Conservation (phyloP, 2,113 vertebrate genomes). For the Chaetops frenatus region DNA sequence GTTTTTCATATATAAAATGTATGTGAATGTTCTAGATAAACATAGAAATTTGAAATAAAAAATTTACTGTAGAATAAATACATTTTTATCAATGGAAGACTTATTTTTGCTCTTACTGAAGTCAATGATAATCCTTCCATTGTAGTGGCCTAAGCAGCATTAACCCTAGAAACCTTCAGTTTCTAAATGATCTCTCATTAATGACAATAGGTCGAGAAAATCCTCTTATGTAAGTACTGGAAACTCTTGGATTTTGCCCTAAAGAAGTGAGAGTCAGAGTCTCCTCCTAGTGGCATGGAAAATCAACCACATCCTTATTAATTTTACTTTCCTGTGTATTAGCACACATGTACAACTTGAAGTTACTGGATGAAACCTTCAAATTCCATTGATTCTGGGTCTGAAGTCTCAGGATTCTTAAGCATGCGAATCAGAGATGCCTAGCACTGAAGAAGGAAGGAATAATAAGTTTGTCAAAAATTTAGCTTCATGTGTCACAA, state of each 20-base stretch:
- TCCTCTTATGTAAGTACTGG: not conserved
- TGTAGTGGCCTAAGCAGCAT: not conserved
- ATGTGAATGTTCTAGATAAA: not conserved
- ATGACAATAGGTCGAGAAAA: not conserved
- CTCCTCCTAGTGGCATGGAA: not conserved
- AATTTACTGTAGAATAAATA: not conserved
- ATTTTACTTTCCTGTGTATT: not conserved
- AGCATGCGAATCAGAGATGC: not conserved
- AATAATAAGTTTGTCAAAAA: not conserved
- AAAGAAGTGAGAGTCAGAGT: not conserved
- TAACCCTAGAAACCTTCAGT: not conserved
- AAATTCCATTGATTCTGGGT: not conserved
- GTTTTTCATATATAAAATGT: not conserved
- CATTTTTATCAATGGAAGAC: not conserved
- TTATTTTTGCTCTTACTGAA: not conserved
- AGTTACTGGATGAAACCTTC: not conserved
- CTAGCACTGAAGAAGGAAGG: not conserved
- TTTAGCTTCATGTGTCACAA: not conserved
- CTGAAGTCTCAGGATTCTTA: not conserved
- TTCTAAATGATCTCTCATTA: not conserved
- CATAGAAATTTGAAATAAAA: not conserved
- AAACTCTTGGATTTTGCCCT: not conserved
- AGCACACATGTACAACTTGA: not conserved
- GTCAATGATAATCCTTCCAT: not conserved
- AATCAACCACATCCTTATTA: not conserved